Evolutionary conservation across 2,888 invertebrate genomes (phyloP).

Genomic region (Entomobrya multifasciata): DNA sequence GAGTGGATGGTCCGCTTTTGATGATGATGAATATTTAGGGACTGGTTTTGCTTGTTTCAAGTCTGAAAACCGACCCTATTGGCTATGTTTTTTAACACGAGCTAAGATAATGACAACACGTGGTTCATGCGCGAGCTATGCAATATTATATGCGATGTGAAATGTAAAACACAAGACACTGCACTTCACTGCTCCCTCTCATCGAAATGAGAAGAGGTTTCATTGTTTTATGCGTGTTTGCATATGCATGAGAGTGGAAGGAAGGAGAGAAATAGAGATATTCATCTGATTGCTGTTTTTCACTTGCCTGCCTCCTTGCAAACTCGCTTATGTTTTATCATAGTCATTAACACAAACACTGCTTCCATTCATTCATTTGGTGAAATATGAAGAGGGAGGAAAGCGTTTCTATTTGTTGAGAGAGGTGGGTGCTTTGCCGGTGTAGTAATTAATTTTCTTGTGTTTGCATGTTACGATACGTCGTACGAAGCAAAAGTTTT

Average conservation of each 20-base stretch:
- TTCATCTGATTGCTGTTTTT: not conserved
- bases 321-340: not conserved
- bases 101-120: slow-evolving; percentile 79
- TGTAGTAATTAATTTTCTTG: too few relatives aligned
- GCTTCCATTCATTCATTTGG: too few relatives aligned
- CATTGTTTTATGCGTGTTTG: not conserved
- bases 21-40: slow-evolving; percentile 63
- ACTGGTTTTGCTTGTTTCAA: slow-evolving; percentile 53
- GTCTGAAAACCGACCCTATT: slow-evolving; percentile 72
- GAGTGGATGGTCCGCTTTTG: slow-evolving; percentile 72
- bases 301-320: not conserved
- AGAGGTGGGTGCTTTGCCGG: too few relatives aligned
- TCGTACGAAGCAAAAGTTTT: too few relatives aligned
- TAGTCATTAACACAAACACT: too few relatives aligned
- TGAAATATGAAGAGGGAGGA: too few relatives aligned
- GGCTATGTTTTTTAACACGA: slow-evolving; percentile 74
- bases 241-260: not conserved
- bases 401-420: too few relatives aligned
- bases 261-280: not conserved
- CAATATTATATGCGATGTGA: not conserved
- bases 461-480: too few relatives aligned
- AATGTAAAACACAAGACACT: not conserved
- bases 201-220: too few relatives aligned
- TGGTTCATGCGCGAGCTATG: slow-evolving; percentile 78
- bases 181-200: not conserved